Conservation (phyloP, 2,113 vertebrate genomes). For the Chlorodrepanis virens region DNA sequence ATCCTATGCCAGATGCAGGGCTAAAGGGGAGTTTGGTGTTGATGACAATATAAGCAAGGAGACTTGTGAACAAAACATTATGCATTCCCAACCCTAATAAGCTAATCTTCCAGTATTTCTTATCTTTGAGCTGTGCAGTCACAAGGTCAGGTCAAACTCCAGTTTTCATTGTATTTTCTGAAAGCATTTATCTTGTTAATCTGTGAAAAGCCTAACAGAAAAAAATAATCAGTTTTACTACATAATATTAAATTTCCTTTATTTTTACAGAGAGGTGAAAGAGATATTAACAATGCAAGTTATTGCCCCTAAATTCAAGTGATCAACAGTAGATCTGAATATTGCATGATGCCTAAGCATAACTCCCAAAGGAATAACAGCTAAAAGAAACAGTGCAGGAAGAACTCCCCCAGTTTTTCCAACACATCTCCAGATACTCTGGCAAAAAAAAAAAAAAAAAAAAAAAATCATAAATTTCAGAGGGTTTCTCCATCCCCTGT, state of each 20-base stretch:
- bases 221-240: neutral
- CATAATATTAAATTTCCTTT: neutral
- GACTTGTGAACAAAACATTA: neutral
- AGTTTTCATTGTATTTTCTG: neutral
- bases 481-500: neutral
- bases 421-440: neutral
- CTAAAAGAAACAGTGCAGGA: neutral
- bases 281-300: neutral
- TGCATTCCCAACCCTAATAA: fast-evolving
- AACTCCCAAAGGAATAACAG: neutral
- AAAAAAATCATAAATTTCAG: neutral
- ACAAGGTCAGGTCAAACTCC: neutral
- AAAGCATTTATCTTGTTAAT: neutral
- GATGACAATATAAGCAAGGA: neutral
- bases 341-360: neutral
- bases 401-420: neutral
- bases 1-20: neutral
- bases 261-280: neutral
- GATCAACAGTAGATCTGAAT: neutral
- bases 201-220: neutral
- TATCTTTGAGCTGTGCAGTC: neutral
- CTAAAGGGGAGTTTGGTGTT: neutral
- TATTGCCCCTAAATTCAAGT: neutral
- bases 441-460: neutral
- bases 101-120: neutral